phyloP scores from a whole-genome alignment of 2,797 vertebrate genomes.

The Staurois parvus region DNA sequence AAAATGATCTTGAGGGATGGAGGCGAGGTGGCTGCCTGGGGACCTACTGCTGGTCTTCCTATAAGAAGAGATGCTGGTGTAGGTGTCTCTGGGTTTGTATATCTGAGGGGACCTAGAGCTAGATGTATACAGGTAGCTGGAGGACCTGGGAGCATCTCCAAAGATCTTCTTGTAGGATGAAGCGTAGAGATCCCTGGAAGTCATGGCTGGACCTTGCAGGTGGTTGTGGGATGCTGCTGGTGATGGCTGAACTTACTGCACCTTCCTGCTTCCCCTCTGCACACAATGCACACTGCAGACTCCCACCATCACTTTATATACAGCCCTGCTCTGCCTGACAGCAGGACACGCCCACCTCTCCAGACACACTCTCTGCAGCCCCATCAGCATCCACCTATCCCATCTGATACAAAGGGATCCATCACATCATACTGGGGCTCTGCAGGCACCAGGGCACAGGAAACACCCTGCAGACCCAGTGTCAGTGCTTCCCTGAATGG shows the following conservation, averaged over 20 bases:
- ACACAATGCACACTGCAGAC: constrained; percentile 60
- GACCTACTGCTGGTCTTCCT: constrained; percentile 74
- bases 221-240: constrained; percentile 56
- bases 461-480: too few relatives aligned
- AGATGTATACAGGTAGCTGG: constrained; percentile 53
- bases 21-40: constrained; percentile 64
- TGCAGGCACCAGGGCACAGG: neutral
- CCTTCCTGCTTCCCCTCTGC: constrained; percentile 25
- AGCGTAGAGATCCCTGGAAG: constrained; percentile 60
- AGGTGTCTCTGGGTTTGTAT: constrained; percentile 69
- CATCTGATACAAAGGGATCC: neutral
- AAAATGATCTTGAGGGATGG: constrained; percentile 36
- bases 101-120: constrained; percentile 55
- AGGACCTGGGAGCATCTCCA: constrained; percentile 77
- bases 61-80: constrained; percentile 72
- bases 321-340: constrained; percentile 21
- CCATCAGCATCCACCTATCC: neutral
- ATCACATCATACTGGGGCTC: neutral
- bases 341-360: constrained; percentile 27
- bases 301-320: constrained; percentile 55
- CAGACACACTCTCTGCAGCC: constrained; percentile 45
- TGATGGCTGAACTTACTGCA: constrained; percentile 14
- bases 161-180: constrained; percentile 80
- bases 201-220: constrained; percentile 43
- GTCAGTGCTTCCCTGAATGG: too few relatives aligned